These are phyloP conservation scores for Bufotes viridis DNA, from an alignment of 2,797 vertebrate genomes.

Conservation along the genomic window DNA sequence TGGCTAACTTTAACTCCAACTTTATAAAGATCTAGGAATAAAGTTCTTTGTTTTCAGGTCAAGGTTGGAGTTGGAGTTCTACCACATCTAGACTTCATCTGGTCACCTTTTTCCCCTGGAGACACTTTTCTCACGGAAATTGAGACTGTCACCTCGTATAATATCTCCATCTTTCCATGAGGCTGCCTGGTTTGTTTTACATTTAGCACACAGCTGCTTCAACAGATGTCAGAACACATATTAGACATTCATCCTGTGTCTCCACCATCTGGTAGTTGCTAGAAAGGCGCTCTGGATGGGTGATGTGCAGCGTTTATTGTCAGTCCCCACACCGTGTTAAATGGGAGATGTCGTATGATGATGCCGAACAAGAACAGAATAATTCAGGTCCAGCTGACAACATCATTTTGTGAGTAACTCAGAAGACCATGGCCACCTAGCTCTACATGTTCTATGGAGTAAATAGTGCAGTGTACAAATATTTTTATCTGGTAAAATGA, in stretches of 20 bases:
- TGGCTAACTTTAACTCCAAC: too few species aligned
- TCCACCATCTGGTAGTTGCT: constrained; percentile 52
- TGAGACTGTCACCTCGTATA: not conserved
- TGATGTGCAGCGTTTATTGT: constrained; percentile 37
- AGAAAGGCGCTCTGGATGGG: constrained; percentile 37
- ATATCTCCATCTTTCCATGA: constrained; percentile 27
- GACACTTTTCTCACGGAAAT: not conserved
- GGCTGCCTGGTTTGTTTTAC: constrained; percentile 37
- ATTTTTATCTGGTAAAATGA: too few species aligned
- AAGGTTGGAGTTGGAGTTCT: not conserved
- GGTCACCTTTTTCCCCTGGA: not conserved
- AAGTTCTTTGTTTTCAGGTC: not conserved
- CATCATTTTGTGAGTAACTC: not conserved
- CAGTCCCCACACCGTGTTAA: constrained; percentile 42
- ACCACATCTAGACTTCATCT: not conserved
- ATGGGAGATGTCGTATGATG: constrained; percentile 16
- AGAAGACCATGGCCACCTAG: not conserved
- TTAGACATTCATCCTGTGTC: constrained; percentile 52
- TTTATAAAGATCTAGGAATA: too few species aligned
- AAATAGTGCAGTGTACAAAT: too few species aligned
- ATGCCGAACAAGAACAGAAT: constrained; percentile 5
- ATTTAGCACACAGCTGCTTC: constrained; percentile 50
- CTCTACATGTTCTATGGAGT: not conserved
- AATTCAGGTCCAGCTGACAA: not conserved
- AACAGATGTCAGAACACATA: constrained; percentile 51